Conservation (phyloP, 2,888 invertebrate genomes). For the Tiphia femorata region DNA sequence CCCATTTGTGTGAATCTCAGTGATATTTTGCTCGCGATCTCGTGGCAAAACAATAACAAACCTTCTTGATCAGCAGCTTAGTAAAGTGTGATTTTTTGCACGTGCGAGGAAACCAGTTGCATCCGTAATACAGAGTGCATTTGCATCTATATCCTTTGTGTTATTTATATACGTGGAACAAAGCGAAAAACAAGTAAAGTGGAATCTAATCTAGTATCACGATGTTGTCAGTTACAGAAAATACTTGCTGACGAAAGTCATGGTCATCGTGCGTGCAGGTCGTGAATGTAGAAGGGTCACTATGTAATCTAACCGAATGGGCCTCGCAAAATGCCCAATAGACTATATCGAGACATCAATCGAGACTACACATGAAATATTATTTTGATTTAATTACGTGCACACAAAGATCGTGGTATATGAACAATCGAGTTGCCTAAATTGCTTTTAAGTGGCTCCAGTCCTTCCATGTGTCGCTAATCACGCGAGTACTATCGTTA, state of each 20-base stretch:
- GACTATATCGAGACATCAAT: not conserved
- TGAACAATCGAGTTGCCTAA: not conserved
- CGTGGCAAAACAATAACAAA: slow-evolving; percentile 63
- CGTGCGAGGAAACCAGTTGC: not conserved
- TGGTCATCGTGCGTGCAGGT: slow-evolving; percentile 50
- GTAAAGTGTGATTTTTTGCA: slow-evolving; percentile 2
- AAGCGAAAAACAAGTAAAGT: slow-evolving; percentile 7
- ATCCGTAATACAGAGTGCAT: too few species aligned
- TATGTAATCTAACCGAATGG: slow-evolving; percentile 40
- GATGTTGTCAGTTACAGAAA: slow-evolving; percentile 37
- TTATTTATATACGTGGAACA: slow-evolving; percentile 3
- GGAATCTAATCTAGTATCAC: slow-evolving; percentile 25
- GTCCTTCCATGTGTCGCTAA: not conserved
- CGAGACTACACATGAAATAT: not conserved
- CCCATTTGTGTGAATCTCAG: slow-evolving; percentile 54
- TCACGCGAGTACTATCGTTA: not conserved
- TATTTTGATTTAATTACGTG: not conserved
- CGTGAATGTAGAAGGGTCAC: slow-evolving; percentile 37
- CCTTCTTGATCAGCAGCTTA: slow-evolving; percentile 21
- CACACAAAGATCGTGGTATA: not conserved
- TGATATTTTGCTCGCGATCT: slow-evolving; percentile 53
- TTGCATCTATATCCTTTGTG: too few species aligned
- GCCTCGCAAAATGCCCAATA: not conserved
- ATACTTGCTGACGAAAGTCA: slow-evolving; percentile 55
- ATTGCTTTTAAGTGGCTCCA: not conserved